Percentiles rank a stretch among this genome's conserved stretches.
Evolutionary conservation across 2,888 invertebrate genomes (phyloP).

Genomic region (Habroteleia sp.): DNA sequence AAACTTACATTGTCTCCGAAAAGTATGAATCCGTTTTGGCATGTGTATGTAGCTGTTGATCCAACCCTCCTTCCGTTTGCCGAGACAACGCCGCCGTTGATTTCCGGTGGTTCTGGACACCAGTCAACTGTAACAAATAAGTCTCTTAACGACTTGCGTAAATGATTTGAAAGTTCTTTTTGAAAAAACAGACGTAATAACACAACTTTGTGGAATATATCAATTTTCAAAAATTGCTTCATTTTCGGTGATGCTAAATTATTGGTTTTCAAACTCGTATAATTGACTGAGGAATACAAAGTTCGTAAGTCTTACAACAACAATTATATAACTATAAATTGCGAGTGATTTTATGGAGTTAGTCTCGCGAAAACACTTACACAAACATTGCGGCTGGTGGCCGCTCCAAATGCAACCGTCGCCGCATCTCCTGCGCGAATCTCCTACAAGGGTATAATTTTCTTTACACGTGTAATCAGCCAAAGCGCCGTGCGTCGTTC

Average conservation of each 20-base stretch:
- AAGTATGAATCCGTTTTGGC: constrained; percentile 91
- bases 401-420: constrained; percentile 90
- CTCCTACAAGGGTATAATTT: constrained; percentile 92
- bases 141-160: no score
- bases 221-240: constrained; percentile 5
- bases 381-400: constrained; percentile 89
- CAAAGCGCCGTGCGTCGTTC: constrained; percentile 90
- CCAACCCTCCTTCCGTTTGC: constrained; percentile 89
- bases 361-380: constrained; percentile 74
- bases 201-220: no score
- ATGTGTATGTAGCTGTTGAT: constrained; percentile 90
- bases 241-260: constrained; percentile 2
- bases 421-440: constrained; percentile 86
- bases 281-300: constrained; percentile 1
- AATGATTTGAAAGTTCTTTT: no score
- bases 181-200: no score
- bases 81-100: constrained; percentile 88
- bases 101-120: constrained; percentile 92
- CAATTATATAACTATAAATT: constrained; percentile 22
- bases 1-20: constrained; percentile 91
- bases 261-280: neutral
- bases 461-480: constrained; percentile 90
- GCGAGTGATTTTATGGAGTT: constrained; percentile 15
- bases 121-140: constrained; percentile 84
- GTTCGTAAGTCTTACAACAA: constrained; percentile 8